These are phyloP conservation scores for Margarornis squamiger DNA, from an alignment of 2,797 vertebrate genomes.

Conservation along the genomic window DNA sequence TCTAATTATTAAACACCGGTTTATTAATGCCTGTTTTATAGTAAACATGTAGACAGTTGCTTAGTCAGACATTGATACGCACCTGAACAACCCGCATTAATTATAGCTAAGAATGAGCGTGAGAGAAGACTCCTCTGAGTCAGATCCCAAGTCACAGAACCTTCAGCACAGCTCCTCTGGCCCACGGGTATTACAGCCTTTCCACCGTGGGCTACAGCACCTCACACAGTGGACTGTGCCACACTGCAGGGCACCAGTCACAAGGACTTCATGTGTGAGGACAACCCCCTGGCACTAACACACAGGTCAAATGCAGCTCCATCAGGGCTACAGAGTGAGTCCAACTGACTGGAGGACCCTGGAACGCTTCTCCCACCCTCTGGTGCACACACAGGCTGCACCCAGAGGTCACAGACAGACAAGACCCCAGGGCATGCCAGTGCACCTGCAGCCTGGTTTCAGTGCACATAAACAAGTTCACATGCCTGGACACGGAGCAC, in stretches of 20 bases:
- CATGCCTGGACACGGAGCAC: rapidly evolving
- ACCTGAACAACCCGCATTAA: neutral
- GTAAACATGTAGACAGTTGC: neutral
- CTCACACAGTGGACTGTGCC: neutral
- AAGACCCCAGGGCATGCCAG: neutral
- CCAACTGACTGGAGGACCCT: neutral
- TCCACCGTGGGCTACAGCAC: neutral
- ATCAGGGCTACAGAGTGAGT: rapidly evolving
- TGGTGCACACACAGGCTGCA: neutral
- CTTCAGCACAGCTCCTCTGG: neutral
- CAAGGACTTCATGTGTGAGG: too few species aligned
- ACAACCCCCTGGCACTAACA: neutral
- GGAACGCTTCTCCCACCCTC: neutral
- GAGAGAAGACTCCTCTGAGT: neutral
- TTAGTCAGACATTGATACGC: neutral
- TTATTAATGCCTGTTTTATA: neutral
- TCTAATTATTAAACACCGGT: neutral
- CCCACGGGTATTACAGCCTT: neutral
- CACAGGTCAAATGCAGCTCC: neutral
- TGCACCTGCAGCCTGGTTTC: neutral
- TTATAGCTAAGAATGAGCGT: neutral
- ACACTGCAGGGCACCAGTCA: neutral
- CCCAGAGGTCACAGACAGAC: neutral
- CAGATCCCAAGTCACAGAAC: neutral
- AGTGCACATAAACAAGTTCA: rapidly evolving